Evolutionary conservation across 2,888 invertebrate species (phyloP), one percentile per base, ranked within the genome.

Genomic region (Lasioglossum villosulum): DNA sequence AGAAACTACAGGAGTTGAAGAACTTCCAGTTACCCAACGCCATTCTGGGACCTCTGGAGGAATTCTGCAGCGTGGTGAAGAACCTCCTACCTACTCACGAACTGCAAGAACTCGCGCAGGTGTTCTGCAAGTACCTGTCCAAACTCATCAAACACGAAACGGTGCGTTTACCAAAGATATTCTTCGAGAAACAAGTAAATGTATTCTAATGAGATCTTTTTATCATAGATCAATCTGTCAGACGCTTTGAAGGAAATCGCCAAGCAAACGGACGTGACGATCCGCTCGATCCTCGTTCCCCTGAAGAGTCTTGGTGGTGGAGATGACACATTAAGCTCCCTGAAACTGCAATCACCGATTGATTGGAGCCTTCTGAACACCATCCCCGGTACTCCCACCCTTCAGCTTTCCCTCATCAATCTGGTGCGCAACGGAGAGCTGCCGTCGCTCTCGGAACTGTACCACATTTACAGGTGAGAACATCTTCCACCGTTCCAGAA

Each of bases 21-120:
- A 91, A 91, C 37, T 92, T 96, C 14, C 95, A 96, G 37, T 37
- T 37, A 37, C 37, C 37, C n/a, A n/a, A n/a, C n/a, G n/a, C n/a
- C n/a, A n/a, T n/a, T n/a, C n/a, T n/a, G n/a, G n/a, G n/a, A n/a
- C n/a, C n/a, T n/a, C n/a, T n/a, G n/a, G n/a, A n/a, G n/a, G n/a
- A n/a, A n/a, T n/a, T n/a, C n/a, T n/a, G 96, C 86, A 95, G 95
- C 2, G 95, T 96, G 4, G 77, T 97, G 34, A 96, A 96, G 72
- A 96, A 96, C 16, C 92, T 97, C 16, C 93, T 97, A 74, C 97
- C 97, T 8, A 97, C 97, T 0, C 95, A 96, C 0, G 97, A 98
- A 92, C 93, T 96, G 6, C 96, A 95, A 83, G 96, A 96, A 30
- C 96, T 98, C 89, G 94, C 97, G 59, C 96, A 96, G 70, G 95